Base-by-base conservation (phyloP, 1,140 invertebrate species). In the Bilobella aurantiaca region DNA sequence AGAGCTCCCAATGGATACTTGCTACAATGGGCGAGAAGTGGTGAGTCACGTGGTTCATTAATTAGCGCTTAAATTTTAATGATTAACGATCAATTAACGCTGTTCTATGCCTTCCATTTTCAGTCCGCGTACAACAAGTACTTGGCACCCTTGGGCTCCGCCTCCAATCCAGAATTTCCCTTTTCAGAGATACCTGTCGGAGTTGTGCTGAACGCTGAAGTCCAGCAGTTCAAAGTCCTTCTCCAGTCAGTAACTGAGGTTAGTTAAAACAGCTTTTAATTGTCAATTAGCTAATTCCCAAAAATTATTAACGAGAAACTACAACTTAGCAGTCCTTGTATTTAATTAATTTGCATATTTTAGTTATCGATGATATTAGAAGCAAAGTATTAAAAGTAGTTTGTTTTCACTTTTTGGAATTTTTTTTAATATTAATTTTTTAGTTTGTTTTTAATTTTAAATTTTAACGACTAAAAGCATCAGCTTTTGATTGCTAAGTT, bases 131-230 rank as follows among this genome's bases (percentile, higher is more conserved):
- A 29, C 57, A 64, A 14, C 27, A 57, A 31, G 47, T 32, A 27
- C 23, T 12, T 21, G 47, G 56, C 28, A 56, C 49, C 49, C 21
- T 30, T 57, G 37, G 62, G 62, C 37, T n/a, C 21, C 56, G 57
- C 21, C 49, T 64, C 62, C 2, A 64, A 64, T 29, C 62, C 62
- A 23, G 62, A 64, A 29, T 64, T 64, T 34, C 8, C 56, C 14
- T 64, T 30, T 21, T 57, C 62, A 27, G 29, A 58, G 30, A 3
- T 23, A 28, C 46, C 46, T 34, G 32, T 25, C 23, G 56, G 23
- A 37, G 31, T 5, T 27, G 32, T 14, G 23, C 31, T 30, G 12
- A 30, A n/a, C 56, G 25, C 25, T 47, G 49, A 53, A 14, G 23
- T 53, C 23, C 49, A 53, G 49, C 14, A 53, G 23, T 53, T 53